Base-by-base conservation (phyloP, 2,888 invertebrate genomes). In the Fragum whitleyi region DNA sequence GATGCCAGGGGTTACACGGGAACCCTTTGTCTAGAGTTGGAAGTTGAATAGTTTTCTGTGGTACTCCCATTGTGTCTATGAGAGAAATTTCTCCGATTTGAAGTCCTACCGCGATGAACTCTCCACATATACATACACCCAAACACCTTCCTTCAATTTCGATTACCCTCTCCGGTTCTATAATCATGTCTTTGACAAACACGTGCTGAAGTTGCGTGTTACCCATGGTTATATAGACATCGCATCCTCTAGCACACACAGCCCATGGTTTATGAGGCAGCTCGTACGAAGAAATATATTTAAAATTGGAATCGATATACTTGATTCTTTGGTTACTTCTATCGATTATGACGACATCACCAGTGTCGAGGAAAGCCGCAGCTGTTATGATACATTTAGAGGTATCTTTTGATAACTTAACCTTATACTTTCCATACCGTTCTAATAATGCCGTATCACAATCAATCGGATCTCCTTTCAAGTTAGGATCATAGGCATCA, bases 1-100 rank as follows among this genome's bases (percentile, higher is more conserved):
- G 21, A 51, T 83, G 83, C 83, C 83, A 83, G 7, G 83, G 83
- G 47, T 80, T 83, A 62, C 83, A 83, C 2, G 77, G 51, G 19
- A 67, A 67, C 3, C 69, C 77, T 16, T 74, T 69, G 3, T 70
- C 29, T n/a, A 68, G 14, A 53, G n/a, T 26, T 14, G 83, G 83
- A 19, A 83, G 61, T 51, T 72, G 23, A 19, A 83, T 77, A 2
- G 47, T 74, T n/a, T 42, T 77, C 39, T 72, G 74, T 11, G 36
- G 39, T 23, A 71, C 61, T 16, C 83, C 83, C 36, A 67, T 57
- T 9, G 65, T 73, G 47, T 80, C 70, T 0, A 83, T 36, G 16
- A 83, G 29, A 21, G 67, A 53, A n/a, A 83, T 57, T 47, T 83
- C 79, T 14, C 83, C 83, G 2, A 77, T 69, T 61, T 83, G 83